Percentiles rank a stretch among this genome's conserved stretches.
Evolutionary conservation across 1,140 invertebrate species (phyloP).

Genomic region (Condylostylus longicornis): DNA sequence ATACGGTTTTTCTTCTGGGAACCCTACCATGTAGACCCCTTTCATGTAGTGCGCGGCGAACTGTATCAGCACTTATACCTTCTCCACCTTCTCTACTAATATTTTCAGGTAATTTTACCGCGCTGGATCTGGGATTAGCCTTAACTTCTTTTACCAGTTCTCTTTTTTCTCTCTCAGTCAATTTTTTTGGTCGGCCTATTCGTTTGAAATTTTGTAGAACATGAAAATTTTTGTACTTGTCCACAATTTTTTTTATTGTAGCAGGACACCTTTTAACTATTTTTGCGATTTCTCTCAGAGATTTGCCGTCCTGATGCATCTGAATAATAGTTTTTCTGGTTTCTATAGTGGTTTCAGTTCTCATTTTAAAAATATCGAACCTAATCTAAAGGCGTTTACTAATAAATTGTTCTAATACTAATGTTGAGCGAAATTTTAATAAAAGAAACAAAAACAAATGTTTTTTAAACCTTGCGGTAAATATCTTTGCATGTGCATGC

Average conservation of each 20-base stretch:
- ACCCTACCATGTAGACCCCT: conserved; percentile 1
- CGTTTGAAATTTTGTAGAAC: background rate
- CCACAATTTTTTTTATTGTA: background rate
- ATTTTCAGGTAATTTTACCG: conserved; percentile 1
- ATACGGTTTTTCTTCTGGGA: conserved; percentile 2
- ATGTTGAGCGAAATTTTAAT: no score
- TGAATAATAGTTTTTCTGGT: conserved; percentile 1
- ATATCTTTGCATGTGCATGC: no score
- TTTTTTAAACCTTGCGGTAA: no score
- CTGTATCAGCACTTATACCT: conserved; percentile 1
- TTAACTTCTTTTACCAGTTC: background rate
- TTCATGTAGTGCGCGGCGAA: background rate
- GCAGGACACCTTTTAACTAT: background rate
- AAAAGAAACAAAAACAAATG: no score
- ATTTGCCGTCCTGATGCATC: conserved; percentile 1
- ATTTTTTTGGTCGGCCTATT: conserved; percentile 1
- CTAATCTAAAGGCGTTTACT: no score
- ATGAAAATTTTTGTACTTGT: background rate
- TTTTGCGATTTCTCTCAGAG: background rate
- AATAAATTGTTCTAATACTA: no score
- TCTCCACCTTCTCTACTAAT: background rate
- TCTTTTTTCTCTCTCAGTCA: background rate
- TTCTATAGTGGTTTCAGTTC: no score
- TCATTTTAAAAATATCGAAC: no score
- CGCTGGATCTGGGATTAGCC: background rate